A percentile compares a stretch with the other conserved stretches of the same genome.
Evolutionary conservation across 2,888 invertebrate species (phyloP).

Genomic region (Laspeyria flexula): DNA sequence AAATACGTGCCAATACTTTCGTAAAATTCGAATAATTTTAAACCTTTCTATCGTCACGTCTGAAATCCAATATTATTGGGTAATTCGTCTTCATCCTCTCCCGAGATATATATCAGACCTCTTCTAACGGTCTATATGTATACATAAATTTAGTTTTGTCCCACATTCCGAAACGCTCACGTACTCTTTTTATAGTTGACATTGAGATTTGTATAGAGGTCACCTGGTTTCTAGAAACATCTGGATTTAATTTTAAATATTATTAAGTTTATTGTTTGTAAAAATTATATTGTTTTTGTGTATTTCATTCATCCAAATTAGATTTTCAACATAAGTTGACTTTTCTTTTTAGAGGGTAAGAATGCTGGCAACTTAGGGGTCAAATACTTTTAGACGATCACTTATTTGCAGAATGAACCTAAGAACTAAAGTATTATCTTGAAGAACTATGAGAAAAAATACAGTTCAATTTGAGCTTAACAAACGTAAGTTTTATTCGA

Average conservation of each 20-base stretch:
- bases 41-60: slow-evolving; percentile 32
- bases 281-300: slow-evolving; percentile 17
- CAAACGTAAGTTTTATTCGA: no score
- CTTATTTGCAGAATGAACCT: no score
- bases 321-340: neutral
- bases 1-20: neutral
- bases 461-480: no score
- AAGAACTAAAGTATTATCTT: no score
- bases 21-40: slow-evolving; percentile 29
- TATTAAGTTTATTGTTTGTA: no score
- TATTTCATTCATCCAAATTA: neutral
- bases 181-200: slow-evolving; percentile 45
- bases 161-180: slow-evolving; percentile 30
- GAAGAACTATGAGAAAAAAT: no score
- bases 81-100: slow-evolving; percentile 41
- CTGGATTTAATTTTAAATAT: no score
- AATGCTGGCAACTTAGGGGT: no score
- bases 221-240: slow-evolving; percentile 6
- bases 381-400: no score
- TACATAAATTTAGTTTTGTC: slow-evolving; percentile 42
- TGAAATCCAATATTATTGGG: slow-evolving; percentile 38
- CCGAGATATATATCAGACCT: slow-evolving; percentile 31
- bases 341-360: neutral
- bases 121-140: slow-evolving; percentile 42
- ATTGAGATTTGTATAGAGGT: slow-evolving; percentile 28